Evolutionary conservation across 2,888 invertebrate species (phyloP), one percentile per base, ranked within the genome.

Genomic region (Meandrusa payeni): DNA sequence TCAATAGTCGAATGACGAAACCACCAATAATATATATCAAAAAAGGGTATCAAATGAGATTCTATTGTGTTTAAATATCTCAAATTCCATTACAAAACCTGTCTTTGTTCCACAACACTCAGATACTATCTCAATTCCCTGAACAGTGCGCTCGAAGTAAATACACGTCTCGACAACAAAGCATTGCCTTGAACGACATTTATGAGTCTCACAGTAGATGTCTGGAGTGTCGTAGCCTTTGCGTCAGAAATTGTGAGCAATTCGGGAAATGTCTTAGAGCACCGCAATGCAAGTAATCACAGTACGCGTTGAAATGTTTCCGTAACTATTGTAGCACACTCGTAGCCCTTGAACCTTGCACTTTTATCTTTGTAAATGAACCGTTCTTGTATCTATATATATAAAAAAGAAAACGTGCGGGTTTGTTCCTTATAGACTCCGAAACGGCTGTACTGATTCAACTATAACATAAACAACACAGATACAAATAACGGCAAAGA

Each of bases 141-240:
- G 17, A 10, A 9, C 29, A 31, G 7, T 7, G n/a, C n/a, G 1
- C 13, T 4, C 6, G n/a, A 2, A 11, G 15, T 15, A 7, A 29
- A 17, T 15, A 28, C 12, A 7, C 7, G 15, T 7, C 2, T 17
- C 9, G 1, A 19, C 17, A 13, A 19, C 2, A 31, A 5, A 5
- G 6, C 2, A 13, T 13, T 4, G 6, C 5, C n/a, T n/a, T 13
- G n/a, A n/a, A n/a, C n/a, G n/a, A 28, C 13, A 28, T 28, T 28
- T 28, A 28, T 28, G 13, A 28, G 13, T n/a, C n/a, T 27, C 3
- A 5, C 28, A n/a, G 31, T 10, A 19, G 31, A 31, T 10, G 13
- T 31, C 29, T 31, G 29, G 15, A 7, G 9, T 7, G 9, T 31
- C 31, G 17, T 19, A 19, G 17, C 31, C 10, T 29, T 31, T 17